A percentile compares a stretch with the other conserved stretches of the same genome.
Conservation (phyloP, 2,888 invertebrate species). For the Parnassius apollo region DNA sequence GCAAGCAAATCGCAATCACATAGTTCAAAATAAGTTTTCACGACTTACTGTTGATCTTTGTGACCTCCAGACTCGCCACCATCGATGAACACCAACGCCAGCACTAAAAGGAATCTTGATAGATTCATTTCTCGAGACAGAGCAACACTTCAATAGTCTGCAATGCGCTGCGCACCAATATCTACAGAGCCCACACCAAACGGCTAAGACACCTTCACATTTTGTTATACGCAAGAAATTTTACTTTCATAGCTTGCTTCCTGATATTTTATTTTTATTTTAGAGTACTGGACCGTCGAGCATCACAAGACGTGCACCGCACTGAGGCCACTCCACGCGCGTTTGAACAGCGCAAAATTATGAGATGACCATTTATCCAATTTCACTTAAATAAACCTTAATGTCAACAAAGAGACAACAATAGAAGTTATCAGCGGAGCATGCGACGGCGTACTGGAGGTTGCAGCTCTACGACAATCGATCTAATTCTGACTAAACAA, state of each 20-base stretch:
- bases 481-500: constrained; percentile 45
- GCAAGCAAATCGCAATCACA: constrained; percentile 4
- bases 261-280: constrained; percentile 52
- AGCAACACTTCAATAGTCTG: constrained; percentile 19
- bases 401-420: constrained; percentile 75
- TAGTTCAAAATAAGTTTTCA: background rate
- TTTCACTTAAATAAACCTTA: constrained; percentile 80
- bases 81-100: constrained; percentile 55
- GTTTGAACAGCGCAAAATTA: constrained; percentile 71
- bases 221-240: constrained; percentile 54
- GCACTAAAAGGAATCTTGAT: constrained; percentile 54
- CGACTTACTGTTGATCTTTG: constrained; percentile 69
- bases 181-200: constrained; percentile 45
- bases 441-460: constrained; percentile 43
- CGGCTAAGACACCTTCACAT: constrained; percentile 56
- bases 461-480: constrained; percentile 38
- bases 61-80: constrained; percentile 66
- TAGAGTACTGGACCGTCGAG: constrained; percentile 44
- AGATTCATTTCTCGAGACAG: constrained; percentile 51
- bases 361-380: constrained; percentile 79
- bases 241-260: constrained; percentile 52
- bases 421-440: constrained; percentile 53
- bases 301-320: constrained; percentile 49
- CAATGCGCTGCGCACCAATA: constrained; percentile 33
- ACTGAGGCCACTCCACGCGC: constrained; percentile 52